Base-by-base conservation (phyloP, 2,888 invertebrate genomes). In the Ennomos erosarius region DNA sequence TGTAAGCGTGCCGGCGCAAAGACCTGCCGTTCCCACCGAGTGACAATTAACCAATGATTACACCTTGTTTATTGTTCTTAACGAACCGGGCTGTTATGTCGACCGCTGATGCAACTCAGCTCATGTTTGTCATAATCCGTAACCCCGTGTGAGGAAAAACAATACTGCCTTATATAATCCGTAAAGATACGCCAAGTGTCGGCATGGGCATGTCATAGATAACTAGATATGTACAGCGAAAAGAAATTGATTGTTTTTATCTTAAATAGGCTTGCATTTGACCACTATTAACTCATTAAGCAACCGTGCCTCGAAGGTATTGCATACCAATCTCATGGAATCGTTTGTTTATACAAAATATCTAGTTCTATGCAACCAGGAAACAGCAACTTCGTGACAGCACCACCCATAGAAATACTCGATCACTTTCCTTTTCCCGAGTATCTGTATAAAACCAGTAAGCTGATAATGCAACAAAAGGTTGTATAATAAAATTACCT, bases 51-150 rank as follows among this genome's bases (percentile, higher is more conserved):
- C 81, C 59, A 74, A 76, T 82, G 76, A 82, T 85, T 87, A 87
- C 84, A 79, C 72, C 75, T 71, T 74, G 78, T 82, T 81, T 81
- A 87, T 88, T 88, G 85, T 87, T 50, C 81, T 77, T 79, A 74
- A 68, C 70, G 70, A 72, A 81, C 76, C 74, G 58, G 63, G 67
- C 66, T 62, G 78, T 84, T 86, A 84, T 83, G 79, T 84, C 69
- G 78, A 72, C 71, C 75, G 73, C 58, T 84, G 76, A 81, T 74
- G 83, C 78, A 84, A 83, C 70, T 42, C 55, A 64, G 70, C 71
- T 71, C 70, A 74, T 74, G 75, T 75, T 74, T 69, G 71, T 71
- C 49, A 62, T 68, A 68, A 63, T 72, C 40, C 49, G 60, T 59
- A 65, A 54, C 64, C 58, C 64, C 68, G 67, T 65, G 62, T 64